phyloP scores from a whole-genome alignment of 2,888 invertebrate species.

The Platerodrilus igneus region DNA sequence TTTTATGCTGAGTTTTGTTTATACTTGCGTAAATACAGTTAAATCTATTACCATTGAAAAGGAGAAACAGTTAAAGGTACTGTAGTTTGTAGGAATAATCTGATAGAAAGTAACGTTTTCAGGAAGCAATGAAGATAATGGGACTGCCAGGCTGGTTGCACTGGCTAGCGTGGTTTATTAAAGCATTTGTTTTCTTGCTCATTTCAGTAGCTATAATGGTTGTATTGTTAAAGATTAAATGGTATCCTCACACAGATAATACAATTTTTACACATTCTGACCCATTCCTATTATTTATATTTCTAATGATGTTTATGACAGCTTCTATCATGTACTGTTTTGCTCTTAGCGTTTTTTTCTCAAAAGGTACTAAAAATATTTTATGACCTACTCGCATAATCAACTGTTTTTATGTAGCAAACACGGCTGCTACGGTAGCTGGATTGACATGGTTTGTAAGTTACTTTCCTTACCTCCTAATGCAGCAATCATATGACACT shows the following conservation, averaged over 20 bases:
- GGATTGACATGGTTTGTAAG: constrained; percentile 16
- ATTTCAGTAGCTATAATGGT: constrained; percentile 56
- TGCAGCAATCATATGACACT: constrained; percentile 59
- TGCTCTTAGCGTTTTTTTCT: constrained; percentile 73
- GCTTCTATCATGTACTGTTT: constrained; percentile 74
- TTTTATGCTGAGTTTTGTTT: constrained; percentile 74
- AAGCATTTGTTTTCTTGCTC: constrained; percentile 62
- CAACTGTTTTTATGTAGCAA: constrained; percentile 14
- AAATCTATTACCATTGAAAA: constrained; percentile 72
- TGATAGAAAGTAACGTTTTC: constrained; percentile 16
- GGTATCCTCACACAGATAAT: constrained; percentile 44
- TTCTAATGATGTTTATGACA: constrained; percentile 65
- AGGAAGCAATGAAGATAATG: constrained; percentile 91
- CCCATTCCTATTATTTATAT: constrained; percentile 63
- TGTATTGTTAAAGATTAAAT: constrained; percentile 48
- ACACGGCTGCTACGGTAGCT: constrained; percentile 15
- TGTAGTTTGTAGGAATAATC: neutral
- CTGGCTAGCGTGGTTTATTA: constrained; percentile 80
- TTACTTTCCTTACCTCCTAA: constrained; percentile 47
- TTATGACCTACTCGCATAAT: too few species aligned
- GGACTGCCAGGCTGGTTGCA: constrained; percentile 78
- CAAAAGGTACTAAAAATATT: constrained; percentile 73
- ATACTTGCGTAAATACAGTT: constrained; percentile 72
- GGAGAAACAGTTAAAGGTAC: constrained; percentile 69
- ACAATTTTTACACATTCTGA: constrained; percentile 67